Percentiles rank a stretch among this genome's conserved stretches.
These are phyloP conservation scores for Micrasema longulum DNA, from an alignment of 1,140 invertebrate genomes.

Conservation along the genomic window DNA sequence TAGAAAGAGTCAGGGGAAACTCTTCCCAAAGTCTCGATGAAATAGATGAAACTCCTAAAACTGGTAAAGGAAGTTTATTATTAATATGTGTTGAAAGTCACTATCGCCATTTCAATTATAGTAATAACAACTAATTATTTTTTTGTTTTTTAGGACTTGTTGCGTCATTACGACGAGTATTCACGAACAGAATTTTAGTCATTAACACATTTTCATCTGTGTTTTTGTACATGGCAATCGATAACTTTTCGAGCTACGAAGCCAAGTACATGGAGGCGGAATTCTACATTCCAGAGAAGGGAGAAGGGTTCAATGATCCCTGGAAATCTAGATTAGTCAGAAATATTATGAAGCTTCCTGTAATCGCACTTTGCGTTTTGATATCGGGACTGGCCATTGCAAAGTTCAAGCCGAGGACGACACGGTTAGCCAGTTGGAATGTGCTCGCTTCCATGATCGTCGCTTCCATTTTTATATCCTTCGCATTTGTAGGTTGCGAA, in stretches of 20 bases:
- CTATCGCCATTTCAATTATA: too few species aligned
- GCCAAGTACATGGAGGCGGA: constrained; percentile 71
- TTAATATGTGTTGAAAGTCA: too few species aligned
- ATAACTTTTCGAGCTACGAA: constrained; percentile 70
- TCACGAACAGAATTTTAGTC: constrained; percentile 72
- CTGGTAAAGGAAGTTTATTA: constrained; percentile 4
- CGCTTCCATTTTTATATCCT: constrained; percentile 67
- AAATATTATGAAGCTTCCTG: constrained; percentile 72
- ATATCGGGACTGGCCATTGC: constrained; percentile 73
- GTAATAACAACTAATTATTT: too few species aligned
- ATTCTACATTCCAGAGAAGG: constrained; percentile 70
- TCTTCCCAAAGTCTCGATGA: constrained; percentile 15
- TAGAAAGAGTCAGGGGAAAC: constrained; percentile 53
- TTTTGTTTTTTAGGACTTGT: constrained; percentile 63
- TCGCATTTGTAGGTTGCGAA: constrained; percentile 73
- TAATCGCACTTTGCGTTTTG: constrained; percentile 72
- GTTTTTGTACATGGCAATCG: constrained; percentile 69
- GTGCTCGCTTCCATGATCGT: constrained; percentile 65
- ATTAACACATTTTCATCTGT: constrained; percentile 70
- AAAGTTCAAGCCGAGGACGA: constrained; percentile 69
- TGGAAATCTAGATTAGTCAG: constrained; percentile 65
- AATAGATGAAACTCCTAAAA: constrained; percentile 10
- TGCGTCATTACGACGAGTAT: constrained; percentile 68
- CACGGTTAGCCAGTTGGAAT: constrained; percentile 70
- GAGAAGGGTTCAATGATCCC: constrained; percentile 70